Percentiles rank a stretch among this genome's conserved stretches.
Conservation (phyloP, 2,113 vertebrate species). For the Leptosomus discolor region DNA sequence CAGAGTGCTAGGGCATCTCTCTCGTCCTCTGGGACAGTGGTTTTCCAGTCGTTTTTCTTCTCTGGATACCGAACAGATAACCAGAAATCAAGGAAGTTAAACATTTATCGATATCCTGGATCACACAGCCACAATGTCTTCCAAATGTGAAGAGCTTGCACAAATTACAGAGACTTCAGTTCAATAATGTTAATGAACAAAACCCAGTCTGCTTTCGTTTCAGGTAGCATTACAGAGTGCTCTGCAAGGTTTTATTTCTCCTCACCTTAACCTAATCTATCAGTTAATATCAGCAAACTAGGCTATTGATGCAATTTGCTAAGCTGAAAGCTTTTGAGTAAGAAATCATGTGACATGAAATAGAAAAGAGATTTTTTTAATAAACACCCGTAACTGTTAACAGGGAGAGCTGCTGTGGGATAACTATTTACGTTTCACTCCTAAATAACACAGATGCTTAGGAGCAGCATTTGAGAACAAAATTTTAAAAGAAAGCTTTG, state of each 20-base stretch:
- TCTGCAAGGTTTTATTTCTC: not conserved
- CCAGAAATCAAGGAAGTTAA: not conserved
- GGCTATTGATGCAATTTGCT: not conserved
- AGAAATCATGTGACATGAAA: not conserved
- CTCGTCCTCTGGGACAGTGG: not conserved
- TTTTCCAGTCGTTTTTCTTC: not conserved
- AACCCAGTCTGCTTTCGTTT: not conserved
- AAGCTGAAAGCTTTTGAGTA: not conserved
- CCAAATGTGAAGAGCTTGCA: not conserved
- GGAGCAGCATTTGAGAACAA: not conserved
- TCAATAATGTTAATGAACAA: not conserved
- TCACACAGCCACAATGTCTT: not conserved
- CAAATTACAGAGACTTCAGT: not conserved
- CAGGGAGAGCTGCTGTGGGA: not conserved
- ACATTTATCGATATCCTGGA: not conserved
- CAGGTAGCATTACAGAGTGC: not conserved
- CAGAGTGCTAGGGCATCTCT: not conserved
- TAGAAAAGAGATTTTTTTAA: not conserved
- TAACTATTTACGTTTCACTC: not conserved
- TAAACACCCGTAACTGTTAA: not conserved
- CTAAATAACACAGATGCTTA: not conserved
- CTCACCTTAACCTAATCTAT: not conserved
- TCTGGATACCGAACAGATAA: not conserved
- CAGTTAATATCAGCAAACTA: not conserved
- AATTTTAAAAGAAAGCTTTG: not conserved